phyloP scores from a whole-genome alignment of 2,797 vertebrate species.

The Cyclura pinguis region DNA sequence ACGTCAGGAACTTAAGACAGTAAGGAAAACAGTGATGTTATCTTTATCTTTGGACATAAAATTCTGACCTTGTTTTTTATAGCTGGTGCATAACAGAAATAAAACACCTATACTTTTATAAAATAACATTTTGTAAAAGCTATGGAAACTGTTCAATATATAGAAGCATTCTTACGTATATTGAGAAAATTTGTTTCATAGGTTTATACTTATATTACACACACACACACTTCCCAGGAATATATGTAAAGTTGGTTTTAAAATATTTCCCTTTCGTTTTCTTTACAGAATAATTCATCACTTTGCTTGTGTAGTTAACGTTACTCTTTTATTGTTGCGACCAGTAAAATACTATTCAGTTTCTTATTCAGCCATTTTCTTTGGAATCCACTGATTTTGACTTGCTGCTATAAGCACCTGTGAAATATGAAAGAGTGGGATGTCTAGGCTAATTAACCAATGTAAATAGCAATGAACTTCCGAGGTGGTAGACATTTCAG shows the following conservation, averaged over 20 bases:
- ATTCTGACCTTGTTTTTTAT: background rate
- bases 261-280: background rate
- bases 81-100: background rate
- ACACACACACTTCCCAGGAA: background rate
- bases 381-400: background rate
- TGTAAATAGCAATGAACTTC: background rate
- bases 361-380: background rate
- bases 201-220: too few relatives aligned
- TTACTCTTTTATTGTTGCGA: background rate
- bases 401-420: background rate
- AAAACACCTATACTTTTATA: background rate
- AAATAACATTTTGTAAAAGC: background rate
- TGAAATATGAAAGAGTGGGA: too few relatives aligned
- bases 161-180: background rate
- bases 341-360: background rate
- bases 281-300: background rate
- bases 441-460: too few relatives aligned
- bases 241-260: background rate
- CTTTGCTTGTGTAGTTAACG: background rate
- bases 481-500: background rate
- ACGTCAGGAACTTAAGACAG: conserved; percentile 97
- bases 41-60: background rate
- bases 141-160: background rate
- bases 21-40: conserved; percentile 73
- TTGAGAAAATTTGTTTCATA: too few relatives aligned